Conservation (phyloP, 2,888 invertebrate species). For the Scaptomyza tumidula region DNA sequence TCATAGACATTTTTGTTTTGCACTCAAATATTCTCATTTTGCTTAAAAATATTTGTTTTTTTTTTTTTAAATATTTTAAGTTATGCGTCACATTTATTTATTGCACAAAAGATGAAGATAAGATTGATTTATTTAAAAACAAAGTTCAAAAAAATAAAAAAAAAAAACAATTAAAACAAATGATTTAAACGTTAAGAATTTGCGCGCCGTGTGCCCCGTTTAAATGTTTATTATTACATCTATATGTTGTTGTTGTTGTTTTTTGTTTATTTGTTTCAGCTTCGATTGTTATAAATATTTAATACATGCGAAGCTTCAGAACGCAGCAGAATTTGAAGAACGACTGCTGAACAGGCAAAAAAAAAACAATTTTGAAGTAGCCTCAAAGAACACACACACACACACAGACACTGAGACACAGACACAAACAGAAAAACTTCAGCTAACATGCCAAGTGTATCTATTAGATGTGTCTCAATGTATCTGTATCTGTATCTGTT, state of each 20-base stretch:
- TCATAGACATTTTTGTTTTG: not conserved
- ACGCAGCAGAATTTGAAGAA: conserved; percentile 38
- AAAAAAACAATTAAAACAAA: not conserved
- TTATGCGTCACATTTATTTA: conserved; percentile 26
- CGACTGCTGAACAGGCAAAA: conserved; percentile 44
- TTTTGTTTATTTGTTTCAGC: not conserved
- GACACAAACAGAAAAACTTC: conserved; percentile 2
- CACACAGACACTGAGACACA: not conserved
- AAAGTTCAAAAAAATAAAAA: not conserved
- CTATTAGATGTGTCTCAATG: conserved; percentile 47
- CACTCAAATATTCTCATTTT: not conserved
- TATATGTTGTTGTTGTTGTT: conserved; percentile 1
- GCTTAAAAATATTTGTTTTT: not conserved
- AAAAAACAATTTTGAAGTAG: conserved; percentile 7
- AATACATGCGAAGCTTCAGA: conserved; percentile 30
- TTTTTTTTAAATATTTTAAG: conserved; percentile 2
- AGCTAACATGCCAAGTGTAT: conserved; percentile 38
- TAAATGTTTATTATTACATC: conserved; percentile 15
- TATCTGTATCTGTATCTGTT: conserved; percentile 84
- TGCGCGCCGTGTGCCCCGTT: conserved; percentile 38
- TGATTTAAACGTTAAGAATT: conserved; percentile 4
- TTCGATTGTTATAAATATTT: not conserved
- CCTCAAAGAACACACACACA: conserved; percentile 21
- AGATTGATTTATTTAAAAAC: not conserved
- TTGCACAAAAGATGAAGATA: not conserved